A percentile compares a stretch with the other conserved stretches of the same genome.
These are phyloP conservation scores for Lepeophtheirus salmonis DNA, from an alignment of 1,140 invertebrate genomes.

Conservation along the genomic window DNA sequence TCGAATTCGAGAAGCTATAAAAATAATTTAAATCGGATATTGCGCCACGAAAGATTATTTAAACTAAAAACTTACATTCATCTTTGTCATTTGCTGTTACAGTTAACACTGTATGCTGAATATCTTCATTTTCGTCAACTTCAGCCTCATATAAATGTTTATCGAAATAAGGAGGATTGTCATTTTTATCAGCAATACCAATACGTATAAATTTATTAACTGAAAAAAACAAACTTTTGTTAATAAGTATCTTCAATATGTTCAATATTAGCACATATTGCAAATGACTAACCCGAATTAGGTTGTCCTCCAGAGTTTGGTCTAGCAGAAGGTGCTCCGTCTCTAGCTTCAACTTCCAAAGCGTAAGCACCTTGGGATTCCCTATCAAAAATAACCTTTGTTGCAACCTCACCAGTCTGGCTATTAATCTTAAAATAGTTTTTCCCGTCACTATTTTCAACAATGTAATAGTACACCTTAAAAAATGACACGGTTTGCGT, in stretches of 20 bases:
- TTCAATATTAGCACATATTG: too few species aligned
- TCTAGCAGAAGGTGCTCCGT: slow-evolving; percentile 73
- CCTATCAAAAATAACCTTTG: slow-evolving; percentile 69
- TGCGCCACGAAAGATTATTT: background rate
- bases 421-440: slow-evolving; percentile 85
- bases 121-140: slow-evolving; percentile 93
- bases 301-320: slow-evolving; percentile 71
- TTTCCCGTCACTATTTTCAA: slow-evolving; percentile 70
- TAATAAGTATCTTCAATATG: background rate
- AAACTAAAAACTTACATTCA: slow-evolving; percentile 62
- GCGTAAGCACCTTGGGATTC: slow-evolving; percentile 87
- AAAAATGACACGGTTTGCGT: too few species aligned
- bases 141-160: slow-evolving; percentile 85
- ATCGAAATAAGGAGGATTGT: slow-evolving; percentile 86
- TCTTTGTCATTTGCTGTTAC: slow-evolving; percentile 95
- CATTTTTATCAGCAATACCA: slow-evolving; percentile 64
- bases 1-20: slow-evolving; percentile 86
- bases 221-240: slow-evolving; percentile 22
- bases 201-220: slow-evolving; percentile 36
- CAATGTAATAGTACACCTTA: slow-evolving; percentile 74
- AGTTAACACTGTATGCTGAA: slow-evolving; percentile 84
- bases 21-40: slow-evolving; percentile 15
- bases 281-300: slow-evolving; percentile 51
- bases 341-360: slow-evolving; percentile 72
- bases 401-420: slow-evolving; percentile 80